Evolutionary conservation across 2,797 vertebrate genomes (phyloP).

Genomic region (Myotis planiceps): DNA sequence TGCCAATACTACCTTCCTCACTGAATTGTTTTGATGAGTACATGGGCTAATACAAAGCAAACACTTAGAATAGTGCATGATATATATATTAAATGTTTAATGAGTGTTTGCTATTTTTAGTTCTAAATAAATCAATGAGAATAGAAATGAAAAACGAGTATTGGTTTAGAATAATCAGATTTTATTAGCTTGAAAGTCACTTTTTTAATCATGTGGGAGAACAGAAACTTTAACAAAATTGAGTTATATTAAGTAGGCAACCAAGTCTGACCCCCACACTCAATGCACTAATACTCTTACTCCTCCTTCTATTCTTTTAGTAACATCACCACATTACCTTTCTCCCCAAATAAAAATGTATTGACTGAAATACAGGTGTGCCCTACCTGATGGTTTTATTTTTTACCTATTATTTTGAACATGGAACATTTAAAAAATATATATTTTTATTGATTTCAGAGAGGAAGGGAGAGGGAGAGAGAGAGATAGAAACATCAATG

Average conservation of each 20-base stretch:
- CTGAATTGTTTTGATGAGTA: neutral
- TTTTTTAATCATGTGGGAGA: neutral
- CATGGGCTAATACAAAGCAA: neutral
- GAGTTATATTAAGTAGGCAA: neutral
- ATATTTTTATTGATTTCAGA: too few species aligned
- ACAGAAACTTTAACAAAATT: constrained; percentile 16
- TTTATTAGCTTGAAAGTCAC: neutral
- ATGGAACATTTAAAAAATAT: neutral
- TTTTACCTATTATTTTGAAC: constrained; percentile 28
- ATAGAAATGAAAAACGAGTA: neutral
- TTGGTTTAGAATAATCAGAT: neutral
- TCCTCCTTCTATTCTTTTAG: neutral
- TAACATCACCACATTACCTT: neutral
- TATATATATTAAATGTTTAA: neutral
- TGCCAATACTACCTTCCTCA: neutral
- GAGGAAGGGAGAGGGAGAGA: neutral
- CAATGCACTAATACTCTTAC: neutral
- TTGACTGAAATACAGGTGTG: neutral
- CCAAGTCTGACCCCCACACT: neutral
- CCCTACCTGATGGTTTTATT: neutral
- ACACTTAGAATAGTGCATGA: neutral
- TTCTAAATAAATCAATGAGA: constrained; percentile 16
- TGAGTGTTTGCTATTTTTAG: neutral
- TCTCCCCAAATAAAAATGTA: neutral
- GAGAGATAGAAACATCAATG: neutral